Conservation (phyloP, 2,888 invertebrate species). For the Lamproptera curius region DNA sequence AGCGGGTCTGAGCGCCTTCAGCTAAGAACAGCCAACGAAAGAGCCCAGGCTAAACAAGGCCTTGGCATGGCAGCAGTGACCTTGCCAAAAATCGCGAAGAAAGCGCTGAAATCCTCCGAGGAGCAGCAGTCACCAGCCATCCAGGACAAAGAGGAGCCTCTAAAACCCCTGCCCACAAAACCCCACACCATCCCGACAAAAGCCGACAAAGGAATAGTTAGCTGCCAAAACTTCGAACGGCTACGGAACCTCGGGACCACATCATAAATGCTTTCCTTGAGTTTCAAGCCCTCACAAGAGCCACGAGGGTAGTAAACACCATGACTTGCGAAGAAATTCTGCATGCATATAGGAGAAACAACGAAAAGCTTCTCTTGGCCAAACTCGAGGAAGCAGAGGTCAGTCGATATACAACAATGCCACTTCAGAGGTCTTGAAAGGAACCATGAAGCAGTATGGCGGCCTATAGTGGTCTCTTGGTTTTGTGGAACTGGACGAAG, state of each 20-base stretch:
- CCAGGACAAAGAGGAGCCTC: too few relatives aligned
- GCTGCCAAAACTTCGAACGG: too few relatives aligned
- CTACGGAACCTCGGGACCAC: too few relatives aligned
- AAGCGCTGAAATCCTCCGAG: background rate
- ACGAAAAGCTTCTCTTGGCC: background rate
- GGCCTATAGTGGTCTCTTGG: background rate
- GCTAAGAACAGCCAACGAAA: background rate
- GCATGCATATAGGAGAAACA: too few relatives aligned
- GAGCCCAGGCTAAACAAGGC: background rate
- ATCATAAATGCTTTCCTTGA: too few relatives aligned
- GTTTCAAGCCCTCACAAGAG: too few relatives aligned
- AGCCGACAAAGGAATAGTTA: too few relatives aligned
- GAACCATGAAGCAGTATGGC: background rate
- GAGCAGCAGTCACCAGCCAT: background rate
- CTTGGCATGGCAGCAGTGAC: background rate
- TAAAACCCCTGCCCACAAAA: too few relatives aligned
- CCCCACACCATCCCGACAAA: too few relatives aligned
- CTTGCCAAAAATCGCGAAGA: background rate
- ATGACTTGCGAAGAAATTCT: too few relatives aligned
- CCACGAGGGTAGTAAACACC: too few relatives aligned
- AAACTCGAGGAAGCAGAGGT: slow-evolving; percentile 3
- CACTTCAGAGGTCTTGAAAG: background rate
- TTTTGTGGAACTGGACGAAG: background rate
- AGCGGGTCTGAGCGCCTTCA: background rate
- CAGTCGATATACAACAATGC: slow-evolving; percentile 10